phyloP scores from a whole-genome alignment of 2,113 vertebrate species.

The Gallinago paraguaiae region DNA sequence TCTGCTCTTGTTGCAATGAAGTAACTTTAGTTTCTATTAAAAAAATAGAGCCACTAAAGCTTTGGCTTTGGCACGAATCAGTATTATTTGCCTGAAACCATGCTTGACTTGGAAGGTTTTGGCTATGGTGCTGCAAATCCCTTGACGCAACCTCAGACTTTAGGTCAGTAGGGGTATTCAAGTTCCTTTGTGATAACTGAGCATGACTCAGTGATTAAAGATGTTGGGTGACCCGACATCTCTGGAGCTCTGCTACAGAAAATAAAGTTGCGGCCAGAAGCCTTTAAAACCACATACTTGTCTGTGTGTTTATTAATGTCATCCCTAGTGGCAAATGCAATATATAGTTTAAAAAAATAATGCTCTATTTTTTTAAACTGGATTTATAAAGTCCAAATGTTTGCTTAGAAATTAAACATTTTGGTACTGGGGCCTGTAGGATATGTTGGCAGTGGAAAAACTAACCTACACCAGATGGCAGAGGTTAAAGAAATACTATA shows the following conservation, averaged over 20 bases:
- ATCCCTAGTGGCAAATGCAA: constrained; percentile 15
- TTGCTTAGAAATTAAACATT: constrained; percentile 68
- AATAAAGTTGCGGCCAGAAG: neutral
- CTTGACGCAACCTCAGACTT: neutral
- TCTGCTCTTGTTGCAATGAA: neutral
- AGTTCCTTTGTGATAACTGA: neutral
- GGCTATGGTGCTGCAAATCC: neutral
- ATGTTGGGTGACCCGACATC: neutral
- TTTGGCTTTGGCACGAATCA: neutral
- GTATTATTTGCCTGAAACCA: neutral
- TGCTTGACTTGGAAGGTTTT: neutral
- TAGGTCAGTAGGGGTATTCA: neutral
- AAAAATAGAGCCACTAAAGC: neutral
- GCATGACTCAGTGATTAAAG: constrained; percentile 8
- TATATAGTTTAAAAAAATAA: constrained; percentile 47
- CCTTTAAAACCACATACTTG: constrained; percentile 23
- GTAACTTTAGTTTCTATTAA: neutral
- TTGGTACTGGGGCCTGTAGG: constrained; percentile 60
- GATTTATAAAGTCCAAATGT: constrained; percentile 68
- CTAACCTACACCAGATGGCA: constrained; percentile 76
- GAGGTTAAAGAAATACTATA: constrained; percentile 78
- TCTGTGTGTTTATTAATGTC: constrained; percentile 31
- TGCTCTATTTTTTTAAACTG: constrained; percentile 33
- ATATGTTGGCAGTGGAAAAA: constrained; percentile 74
- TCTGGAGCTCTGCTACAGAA: neutral